Conservation (phyloP, 2,113 vertebrate species). For the Aleadryas rufinucha region DNA sequence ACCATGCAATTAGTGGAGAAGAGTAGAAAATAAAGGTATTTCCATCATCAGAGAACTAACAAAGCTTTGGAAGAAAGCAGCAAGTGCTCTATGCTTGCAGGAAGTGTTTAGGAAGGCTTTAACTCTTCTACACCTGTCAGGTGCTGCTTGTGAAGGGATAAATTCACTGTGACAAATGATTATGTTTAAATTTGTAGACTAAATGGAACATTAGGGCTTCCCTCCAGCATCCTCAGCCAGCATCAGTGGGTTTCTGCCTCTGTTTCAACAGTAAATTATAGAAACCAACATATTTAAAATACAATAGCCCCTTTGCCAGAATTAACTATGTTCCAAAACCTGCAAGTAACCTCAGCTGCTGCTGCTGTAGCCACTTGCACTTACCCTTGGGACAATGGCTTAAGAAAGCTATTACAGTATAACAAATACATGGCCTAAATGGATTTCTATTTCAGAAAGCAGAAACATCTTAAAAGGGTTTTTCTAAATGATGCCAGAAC, state of each 20-base stretch:
- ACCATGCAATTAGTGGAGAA: neutral
- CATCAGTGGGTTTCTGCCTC: neutral
- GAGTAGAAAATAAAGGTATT: neutral
- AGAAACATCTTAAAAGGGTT: neutral
- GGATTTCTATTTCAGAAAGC: neutral
- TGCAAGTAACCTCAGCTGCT: neutral
- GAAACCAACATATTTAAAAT: neutral
- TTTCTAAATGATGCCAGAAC: neutral
- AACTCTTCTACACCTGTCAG: neutral
- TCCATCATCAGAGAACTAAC: neutral
- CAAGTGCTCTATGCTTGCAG: neutral
- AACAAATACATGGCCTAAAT: slow-evolving; percentile 8
- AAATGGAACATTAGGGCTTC: neutral
- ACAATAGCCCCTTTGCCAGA: neutral
- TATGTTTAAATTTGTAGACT: neutral
- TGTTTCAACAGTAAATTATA: neutral
- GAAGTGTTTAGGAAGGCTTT: neutral
- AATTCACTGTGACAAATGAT: neutral
- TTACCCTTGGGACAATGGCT: neutral
- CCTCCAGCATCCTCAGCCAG: neutral
- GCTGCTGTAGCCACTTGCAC: neutral
- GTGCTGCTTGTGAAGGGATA: neutral
- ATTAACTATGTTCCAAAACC: neutral
- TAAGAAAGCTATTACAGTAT: neutral
- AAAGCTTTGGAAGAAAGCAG: neutral